Evolutionary conservation across 2,113 vertebrate species (phyloP).

Genomic region (Terrapene triunguis): DNA sequence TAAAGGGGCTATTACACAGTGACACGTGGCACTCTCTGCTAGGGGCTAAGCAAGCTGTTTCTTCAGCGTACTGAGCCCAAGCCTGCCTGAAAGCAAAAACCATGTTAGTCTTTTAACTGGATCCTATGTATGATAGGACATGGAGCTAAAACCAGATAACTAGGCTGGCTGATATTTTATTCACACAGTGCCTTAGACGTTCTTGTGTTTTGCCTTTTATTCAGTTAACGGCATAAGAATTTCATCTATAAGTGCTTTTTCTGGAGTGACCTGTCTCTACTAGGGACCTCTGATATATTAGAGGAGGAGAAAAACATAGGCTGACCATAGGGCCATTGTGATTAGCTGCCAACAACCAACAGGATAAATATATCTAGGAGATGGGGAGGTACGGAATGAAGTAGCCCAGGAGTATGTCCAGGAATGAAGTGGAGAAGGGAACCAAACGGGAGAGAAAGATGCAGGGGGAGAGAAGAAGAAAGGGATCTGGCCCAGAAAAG

Average conservation of each 20-base stretch:
- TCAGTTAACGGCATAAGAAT: neutral
- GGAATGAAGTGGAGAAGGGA: neutral
- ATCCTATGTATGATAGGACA: neutral
- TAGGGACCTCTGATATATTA: neutral
- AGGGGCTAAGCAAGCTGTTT: neutral
- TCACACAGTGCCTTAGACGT: neutral
- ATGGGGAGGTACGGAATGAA: neutral
- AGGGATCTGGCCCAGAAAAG: neutral
- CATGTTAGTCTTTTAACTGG: neutral
- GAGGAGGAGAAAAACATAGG: neutral
- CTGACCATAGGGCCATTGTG: neutral
- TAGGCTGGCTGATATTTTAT: neutral
- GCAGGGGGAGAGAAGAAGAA: neutral
- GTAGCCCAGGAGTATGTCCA: fast-evolving
- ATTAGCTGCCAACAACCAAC: neutral
- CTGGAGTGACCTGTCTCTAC: neutral
- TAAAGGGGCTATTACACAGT: neutral
- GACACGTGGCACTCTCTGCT: fast-evolving
- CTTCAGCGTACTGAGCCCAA: neutral
- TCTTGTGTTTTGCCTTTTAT: neutral
- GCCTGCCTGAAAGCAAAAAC: neutral
- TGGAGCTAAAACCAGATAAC: neutral
- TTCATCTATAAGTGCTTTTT: neutral
- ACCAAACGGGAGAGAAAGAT: neutral
- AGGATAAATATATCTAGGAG: neutral